phyloP scores from a whole-genome alignment of 1,140 invertebrate species.

The Scylla paramamosain region DNA sequence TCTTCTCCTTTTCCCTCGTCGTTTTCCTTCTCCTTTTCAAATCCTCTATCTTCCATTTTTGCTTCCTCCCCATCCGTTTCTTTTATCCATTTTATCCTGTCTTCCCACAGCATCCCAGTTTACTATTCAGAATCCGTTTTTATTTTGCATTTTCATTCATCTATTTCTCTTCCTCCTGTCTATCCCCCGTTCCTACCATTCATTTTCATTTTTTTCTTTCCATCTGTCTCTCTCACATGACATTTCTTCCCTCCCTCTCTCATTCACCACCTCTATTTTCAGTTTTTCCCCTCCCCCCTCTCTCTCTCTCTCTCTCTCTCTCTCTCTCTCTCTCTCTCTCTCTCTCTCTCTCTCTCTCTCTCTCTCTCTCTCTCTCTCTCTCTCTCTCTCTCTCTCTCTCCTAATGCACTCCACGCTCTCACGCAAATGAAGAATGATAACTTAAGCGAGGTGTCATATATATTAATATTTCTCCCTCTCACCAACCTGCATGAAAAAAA shows the following conservation, averaged over 20 bases:
- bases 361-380: slow-evolving; percentile 18
- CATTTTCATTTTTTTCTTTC: too few species aligned
- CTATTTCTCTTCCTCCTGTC: too few species aligned
- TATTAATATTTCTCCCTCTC: not conserved
- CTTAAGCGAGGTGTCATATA: not conserved
- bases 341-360: slow-evolving; percentile 18
- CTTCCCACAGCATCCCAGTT: too few species aligned
- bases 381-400: slow-evolving; percentile 15
- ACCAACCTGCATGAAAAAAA: too few species aligned
- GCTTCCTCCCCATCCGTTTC: too few species aligned
- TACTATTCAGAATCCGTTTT: too few species aligned
- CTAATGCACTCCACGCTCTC: not conserved
- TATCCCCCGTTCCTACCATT: too few species aligned
- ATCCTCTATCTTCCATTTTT: not conserved
- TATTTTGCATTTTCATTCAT: too few species aligned
- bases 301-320: not conserved
- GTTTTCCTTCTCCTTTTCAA: not conserved
- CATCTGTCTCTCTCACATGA: too few species aligned
- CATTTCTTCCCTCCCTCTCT: not conserved
- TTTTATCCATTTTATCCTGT: too few species aligned
- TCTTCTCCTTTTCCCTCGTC: not conserved
- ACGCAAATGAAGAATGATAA: not conserved
- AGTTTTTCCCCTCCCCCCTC: not conserved
- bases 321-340: slow-evolving; percentile 3
- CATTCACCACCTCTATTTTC: not conserved